Evolutionary conservation across 30 jellyfish, hydroid and myxozoan species (phyloP).

Genomic region (Hydra vulgaris): DNA sequence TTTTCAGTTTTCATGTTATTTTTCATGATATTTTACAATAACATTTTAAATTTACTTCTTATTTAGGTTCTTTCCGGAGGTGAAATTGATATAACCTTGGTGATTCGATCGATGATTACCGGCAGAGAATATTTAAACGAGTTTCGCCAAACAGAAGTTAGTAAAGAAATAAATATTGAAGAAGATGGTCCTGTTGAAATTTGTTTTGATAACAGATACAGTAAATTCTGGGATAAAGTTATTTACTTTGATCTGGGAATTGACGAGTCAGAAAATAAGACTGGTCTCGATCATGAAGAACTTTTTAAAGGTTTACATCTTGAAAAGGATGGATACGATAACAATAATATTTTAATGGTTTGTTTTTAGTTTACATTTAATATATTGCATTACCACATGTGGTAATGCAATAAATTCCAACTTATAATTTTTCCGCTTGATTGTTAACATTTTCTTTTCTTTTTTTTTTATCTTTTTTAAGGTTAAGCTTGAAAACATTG

Average conservation of each 20-base stretch:
- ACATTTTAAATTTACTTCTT: no score
- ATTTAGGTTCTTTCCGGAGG: conserved; percentile 72
- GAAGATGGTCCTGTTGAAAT: conserved; percentile 68
- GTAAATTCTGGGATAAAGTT: conserved; percentile 62
- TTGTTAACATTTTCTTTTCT: no score
- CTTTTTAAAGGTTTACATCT: background rate
- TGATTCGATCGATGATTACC: conserved; percentile 38
- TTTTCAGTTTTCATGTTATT: background rate
- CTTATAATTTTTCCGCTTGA: no score
- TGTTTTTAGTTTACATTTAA: background rate
- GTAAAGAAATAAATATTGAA: conserved; percentile 36
- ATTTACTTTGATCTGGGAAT: conserved; percentile 78
- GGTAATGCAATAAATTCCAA: no score
- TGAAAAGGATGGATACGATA: conserved; percentile 13
- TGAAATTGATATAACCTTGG: conserved; percentile 30
- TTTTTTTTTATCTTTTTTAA: background rate
- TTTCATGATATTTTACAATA: no score
- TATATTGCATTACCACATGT: no score
- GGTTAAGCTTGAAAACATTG: conserved; percentile 15
- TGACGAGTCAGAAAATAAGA: conserved; percentile 20
- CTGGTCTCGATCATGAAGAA: conserved; percentile 7
- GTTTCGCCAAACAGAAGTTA: conserved; percentile 32
- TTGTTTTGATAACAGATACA: conserved; percentile 60
- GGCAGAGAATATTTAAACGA: conserved; percentile 51
- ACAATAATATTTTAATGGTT: conserved; percentile 6